A percentile compares a stretch with the other conserved stretches of the same genome.
These are phyloP conservation scores for Rosalia funebris DNA, from an alignment of 2,888 invertebrate genomes.

Conservation along the genomic window DNA sequence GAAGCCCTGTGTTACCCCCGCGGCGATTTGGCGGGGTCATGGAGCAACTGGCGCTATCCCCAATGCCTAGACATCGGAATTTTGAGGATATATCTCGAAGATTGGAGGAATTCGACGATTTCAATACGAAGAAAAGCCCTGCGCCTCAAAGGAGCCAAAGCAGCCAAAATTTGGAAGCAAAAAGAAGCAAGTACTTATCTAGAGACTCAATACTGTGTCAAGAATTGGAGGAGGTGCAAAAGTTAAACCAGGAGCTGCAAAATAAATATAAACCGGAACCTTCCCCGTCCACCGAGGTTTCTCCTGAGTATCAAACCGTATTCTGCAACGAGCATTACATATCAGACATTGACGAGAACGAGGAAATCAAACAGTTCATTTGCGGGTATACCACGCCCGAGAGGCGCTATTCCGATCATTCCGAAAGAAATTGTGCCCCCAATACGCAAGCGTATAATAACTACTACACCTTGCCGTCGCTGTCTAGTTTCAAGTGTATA, in stretches of 20 bases:
- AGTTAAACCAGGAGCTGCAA: slow-evolving; percentile 52
- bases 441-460: slow-evolving; percentile 20
- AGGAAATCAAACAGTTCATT: slow-evolving; percentile 59
- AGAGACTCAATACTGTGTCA: slow-evolving; percentile 56
- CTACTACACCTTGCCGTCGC: slow-evolving; percentile 38
- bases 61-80: slow-evolving; percentile 52
- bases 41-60: slow-evolving; percentile 48
- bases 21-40: slow-evolving; percentile 31
- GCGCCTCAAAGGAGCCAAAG: slow-evolving; percentile 5
- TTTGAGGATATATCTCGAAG: slow-evolving; percentile 48
- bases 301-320: slow-evolving; percentile 53
- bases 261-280: slow-evolving; percentile 46
- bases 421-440: slow-evolving; percentile 36
- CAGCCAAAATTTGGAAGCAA: neutral
- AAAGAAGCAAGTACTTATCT: slow-evolving; percentile 55
- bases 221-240: slow-evolving; percentile 60
- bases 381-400: slow-evolving; percentile 53
- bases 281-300: slow-evolving; percentile 33
- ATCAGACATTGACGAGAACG: slow-evolving; percentile 63
- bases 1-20: slow-evolving; percentile 25
- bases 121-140: neutral
- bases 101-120: slow-evolving; percentile 43
- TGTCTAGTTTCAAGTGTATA: slow-evolving; percentile 27
- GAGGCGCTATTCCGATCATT: slow-evolving; percentile 48
- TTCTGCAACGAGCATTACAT: slow-evolving; percentile 62